These are phyloP conservation scores for Amazona finschi DNA, from an alignment of 2,797 vertebrate genomes.

Conservation along the genomic window DNA sequence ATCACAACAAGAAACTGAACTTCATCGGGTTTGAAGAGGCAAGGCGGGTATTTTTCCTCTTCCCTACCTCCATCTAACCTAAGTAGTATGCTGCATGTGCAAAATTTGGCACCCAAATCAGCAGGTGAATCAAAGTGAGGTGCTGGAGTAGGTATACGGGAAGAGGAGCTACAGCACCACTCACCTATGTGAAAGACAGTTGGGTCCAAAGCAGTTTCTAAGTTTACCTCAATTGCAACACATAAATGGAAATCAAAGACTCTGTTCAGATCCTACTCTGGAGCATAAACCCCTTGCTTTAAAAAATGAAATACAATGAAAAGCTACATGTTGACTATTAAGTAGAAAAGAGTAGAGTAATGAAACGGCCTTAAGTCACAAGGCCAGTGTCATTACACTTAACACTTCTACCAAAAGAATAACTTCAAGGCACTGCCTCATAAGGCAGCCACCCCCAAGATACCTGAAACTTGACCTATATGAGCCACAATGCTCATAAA, in stretches of 20 bases:
- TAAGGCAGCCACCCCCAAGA: not conserved
- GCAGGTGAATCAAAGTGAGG: not conserved
- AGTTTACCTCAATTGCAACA: not conserved
- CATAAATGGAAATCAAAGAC: not conserved
- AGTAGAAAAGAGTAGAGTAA: not conserved
- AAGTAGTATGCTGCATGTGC: not conserved
- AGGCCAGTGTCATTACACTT: not conserved
- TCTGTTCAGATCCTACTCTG: not conserved
- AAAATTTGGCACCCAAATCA: not conserved
- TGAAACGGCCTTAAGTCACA: not conserved
- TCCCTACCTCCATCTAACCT: too few species aligned
- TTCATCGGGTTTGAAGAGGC: not conserved
- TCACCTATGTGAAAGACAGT: not conserved
- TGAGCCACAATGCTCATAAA: not conserved
- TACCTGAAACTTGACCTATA: not conserved
- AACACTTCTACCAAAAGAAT: not conserved
- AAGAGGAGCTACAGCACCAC: not conserved
- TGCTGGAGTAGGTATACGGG: not conserved
- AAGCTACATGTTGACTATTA: not conserved
- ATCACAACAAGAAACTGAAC: not conserved
- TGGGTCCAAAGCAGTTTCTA: not conserved
- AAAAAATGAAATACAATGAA: not conserved
- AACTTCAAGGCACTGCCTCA: not conserved
- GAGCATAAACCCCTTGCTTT: not conserved
- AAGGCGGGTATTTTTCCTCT: not conserved